Conservation (phyloP, 2,113 vertebrate species). For the Ictalurus furcatus region DNA sequence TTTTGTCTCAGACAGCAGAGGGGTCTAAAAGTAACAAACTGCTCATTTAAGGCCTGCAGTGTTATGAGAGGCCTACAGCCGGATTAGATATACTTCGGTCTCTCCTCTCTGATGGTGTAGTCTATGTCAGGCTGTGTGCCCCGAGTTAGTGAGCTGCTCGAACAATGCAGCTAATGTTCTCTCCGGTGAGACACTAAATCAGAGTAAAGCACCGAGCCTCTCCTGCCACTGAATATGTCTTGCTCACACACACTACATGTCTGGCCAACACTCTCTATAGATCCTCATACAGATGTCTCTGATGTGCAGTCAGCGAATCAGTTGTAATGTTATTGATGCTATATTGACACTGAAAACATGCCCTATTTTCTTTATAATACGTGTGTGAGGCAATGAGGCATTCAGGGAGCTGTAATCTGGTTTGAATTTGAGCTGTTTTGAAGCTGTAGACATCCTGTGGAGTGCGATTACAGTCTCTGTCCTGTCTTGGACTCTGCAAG, state of each 20-base stretch:
- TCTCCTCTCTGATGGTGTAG: constrained; percentile 18
- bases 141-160: constrained; percentile 15
- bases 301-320: not conserved
- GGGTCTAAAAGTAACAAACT: not conserved
- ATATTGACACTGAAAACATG: not conserved
- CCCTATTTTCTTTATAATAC: constrained; percentile 12
- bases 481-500: constrained; percentile 11
- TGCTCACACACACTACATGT: not conserved
- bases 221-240: constrained; percentile 4
- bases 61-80: not conserved
- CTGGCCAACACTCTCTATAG: not conserved
- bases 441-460: constrained; percentile 44
- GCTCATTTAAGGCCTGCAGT: constrained; percentile 5
- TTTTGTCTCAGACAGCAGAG: constrained; percentile 6
- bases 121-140: constrained; percentile 13
- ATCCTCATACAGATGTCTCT: not conserved
- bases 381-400: not conserved
- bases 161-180: constrained; percentile 45
- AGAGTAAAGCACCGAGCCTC: constrained; percentile 24
- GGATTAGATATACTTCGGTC: not conserved
- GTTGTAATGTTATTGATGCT: not conserved
- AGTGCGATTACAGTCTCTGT: constrained; percentile 39
- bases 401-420: constrained; percentile 24
- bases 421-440: constrained; percentile 41
- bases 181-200: constrained; percentile 35